Conservation (phyloP, 1,140 invertebrate species). For the Cydia pomonella region DNA sequence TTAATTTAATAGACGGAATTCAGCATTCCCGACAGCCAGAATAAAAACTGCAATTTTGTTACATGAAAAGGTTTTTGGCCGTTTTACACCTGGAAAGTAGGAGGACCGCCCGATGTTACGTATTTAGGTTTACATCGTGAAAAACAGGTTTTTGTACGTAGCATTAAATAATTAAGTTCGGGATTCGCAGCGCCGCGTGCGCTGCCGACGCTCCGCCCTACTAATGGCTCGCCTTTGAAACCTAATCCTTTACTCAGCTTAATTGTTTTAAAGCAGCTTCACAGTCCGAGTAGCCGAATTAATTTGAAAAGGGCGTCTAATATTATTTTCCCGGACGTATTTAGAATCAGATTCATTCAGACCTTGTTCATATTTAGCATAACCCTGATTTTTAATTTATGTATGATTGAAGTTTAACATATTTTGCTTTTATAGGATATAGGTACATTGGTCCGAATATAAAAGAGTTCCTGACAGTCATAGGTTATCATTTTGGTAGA, state of each 20-base stretch:
- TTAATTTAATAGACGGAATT: too few relatives aligned
- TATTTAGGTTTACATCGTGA: not conserved
- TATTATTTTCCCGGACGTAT: not conserved
- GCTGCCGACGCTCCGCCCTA: constrained; percentile 30
- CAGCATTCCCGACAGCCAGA: not conserved
- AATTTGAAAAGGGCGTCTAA: not conserved
- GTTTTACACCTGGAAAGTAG: not conserved
- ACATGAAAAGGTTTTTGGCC: not conserved
- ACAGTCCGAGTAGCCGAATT: constrained; percentile 37
- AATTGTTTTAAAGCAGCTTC: constrained; percentile 45
- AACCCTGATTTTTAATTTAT: not conserved
- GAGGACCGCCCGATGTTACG: too few relatives aligned
- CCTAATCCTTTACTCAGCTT: constrained; percentile 42
- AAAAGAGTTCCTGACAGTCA: too few relatives aligned
- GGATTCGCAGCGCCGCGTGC: too few relatives aligned
- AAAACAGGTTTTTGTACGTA: constrained; percentile 27
- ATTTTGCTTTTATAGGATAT: too few relatives aligned
- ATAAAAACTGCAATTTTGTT: not conserved
- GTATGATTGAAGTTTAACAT: too few relatives aligned
- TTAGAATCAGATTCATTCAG: not conserved
- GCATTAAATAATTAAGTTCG: constrained; percentile 32
- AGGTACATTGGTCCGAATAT: too few relatives aligned
- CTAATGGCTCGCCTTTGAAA: constrained; percentile 43
- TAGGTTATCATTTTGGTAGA: too few relatives aligned
- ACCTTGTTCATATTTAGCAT: not conserved